Evolutionary conservation across 2,797 vertebrate genomes (phyloP), one percentile per base, ranked within the genome.

Genomic region (Epinephelus coioides): DNA sequence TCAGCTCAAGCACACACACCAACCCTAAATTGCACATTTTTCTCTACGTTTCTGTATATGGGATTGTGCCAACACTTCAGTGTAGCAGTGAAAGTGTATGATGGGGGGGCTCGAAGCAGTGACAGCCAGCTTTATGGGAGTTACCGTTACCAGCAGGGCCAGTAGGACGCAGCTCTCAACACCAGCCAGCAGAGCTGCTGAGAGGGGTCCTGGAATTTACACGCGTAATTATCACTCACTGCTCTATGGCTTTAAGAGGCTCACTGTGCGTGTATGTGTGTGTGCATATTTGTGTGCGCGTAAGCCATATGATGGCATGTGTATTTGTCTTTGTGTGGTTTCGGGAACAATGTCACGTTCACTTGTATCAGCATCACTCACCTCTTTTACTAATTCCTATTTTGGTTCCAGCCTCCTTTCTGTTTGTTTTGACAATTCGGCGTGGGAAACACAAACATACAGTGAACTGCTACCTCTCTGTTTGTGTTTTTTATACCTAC

Each of bases 181-280:
- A 91, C 88, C 88, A 86, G 75, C 73, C 73, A 71, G 85, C 82
- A 69, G 85, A 89, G 86, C 83, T 73, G 81, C 85, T 72, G 63
- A 90, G 85, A 86, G 74, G 80, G 80, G 69, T 78, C 82, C 86
- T 90, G 89, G 90, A 94, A 94, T 93, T 94, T 92, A 92, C 91
- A 89, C 80, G 82, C 89, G 86, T 93, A 94, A 91, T 93, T 94
- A 93, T 94, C 91, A 88, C 90, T 89, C 85, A 88, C 82, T 87
- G 76, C 79, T 79, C 74, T 47, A 19, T 49, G 81, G 88, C 84
- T 89, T 89, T 90, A 73, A 81, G 84, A 80, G 83, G 78, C 87
- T 94, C 84, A 85, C 56, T 56, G 76, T 76, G 6, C 43, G 51
- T 55, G 51, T 69, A 1, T n/a, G 43, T 67, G 63, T 67, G 64